Conservation (phyloP, 2,113 vertebrate genomes). For the Ammodramus savannarum region DNA sequence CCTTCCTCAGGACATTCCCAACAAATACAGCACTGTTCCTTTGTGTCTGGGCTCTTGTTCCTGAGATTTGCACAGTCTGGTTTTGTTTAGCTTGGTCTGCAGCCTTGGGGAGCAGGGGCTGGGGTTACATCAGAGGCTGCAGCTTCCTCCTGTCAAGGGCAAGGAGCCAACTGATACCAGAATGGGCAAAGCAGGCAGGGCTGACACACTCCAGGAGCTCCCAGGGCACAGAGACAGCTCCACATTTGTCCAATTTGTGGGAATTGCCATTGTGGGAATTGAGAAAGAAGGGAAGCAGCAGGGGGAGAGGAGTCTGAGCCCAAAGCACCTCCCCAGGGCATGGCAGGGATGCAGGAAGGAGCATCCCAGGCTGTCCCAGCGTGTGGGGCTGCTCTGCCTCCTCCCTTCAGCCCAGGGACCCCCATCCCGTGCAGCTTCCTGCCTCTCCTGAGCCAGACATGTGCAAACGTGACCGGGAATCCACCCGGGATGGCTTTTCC, state of each 20-base stretch:
- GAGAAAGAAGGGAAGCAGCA: background rate
- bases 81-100: background rate
- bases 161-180: background rate
- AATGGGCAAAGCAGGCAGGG: background rate
- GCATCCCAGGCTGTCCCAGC: background rate
- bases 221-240: background rate
- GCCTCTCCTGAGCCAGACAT: background rate
- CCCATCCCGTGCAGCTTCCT: background rate
- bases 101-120: background rate
- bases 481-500: background rate
- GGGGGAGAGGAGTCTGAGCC: background rate
- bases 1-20: too few relatives aligned
- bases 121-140: background rate
- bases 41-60: background rate
- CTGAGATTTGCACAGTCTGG: background rate
- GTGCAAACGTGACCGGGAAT: background rate
- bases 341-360: background rate
- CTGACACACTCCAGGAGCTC: background rate
- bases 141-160: background rate
- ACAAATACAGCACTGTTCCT: background rate
- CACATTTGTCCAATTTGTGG: fast-evolving
- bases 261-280: background rate
- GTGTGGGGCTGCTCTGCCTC: background rate
- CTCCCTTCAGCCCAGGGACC: background rate
- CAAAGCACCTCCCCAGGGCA: fast-evolving